Conservation (phyloP, 2,113 vertebrate species). For the Trachemys scripta region DNA sequence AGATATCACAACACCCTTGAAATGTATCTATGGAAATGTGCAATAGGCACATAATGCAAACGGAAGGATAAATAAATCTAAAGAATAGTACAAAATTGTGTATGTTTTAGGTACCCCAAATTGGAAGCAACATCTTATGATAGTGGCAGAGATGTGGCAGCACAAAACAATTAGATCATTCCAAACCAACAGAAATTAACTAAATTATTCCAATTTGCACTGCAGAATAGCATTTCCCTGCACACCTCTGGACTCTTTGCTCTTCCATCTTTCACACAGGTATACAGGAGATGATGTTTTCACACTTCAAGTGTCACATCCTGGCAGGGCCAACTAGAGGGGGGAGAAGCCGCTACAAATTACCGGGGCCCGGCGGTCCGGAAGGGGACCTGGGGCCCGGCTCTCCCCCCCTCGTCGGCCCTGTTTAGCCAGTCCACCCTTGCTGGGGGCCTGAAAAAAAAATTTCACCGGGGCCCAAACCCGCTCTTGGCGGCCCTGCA, state of each 20-base stretch:
- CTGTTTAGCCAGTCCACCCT: too few relatives aligned
- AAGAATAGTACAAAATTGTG: background rate
- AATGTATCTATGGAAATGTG: background rate
- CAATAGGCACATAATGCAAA: background rate
- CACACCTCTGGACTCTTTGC: background rate
- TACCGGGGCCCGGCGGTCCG: too few relatives aligned
- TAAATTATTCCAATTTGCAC: background rate
- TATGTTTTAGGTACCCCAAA: background rate
- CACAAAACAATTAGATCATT: background rate
- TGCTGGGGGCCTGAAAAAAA: too few relatives aligned
- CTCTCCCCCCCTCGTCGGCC: too few relatives aligned
- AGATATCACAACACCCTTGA: background rate
- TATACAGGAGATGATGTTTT: background rate
- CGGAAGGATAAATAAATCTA: background rate
- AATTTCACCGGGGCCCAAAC: too few relatives aligned
- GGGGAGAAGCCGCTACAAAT: too few relatives aligned
- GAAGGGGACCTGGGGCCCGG: too few relatives aligned
- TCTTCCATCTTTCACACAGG: background rate
- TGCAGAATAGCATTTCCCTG: background rate
- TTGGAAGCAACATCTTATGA: background rate
- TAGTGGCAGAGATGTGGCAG: constrained; percentile 8
- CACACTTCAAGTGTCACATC: background rate
- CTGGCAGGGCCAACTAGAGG: too few relatives aligned
- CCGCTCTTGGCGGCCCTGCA: too few relatives aligned
- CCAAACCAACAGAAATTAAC: background rate